A percentile compares a stretch with the other conserved stretches of the same genome.
These are phyloP conservation scores for Hypomesus transpacificus DNA, from an alignment of 2,113 vertebrate genomes.

Conservation along the genomic window DNA sequence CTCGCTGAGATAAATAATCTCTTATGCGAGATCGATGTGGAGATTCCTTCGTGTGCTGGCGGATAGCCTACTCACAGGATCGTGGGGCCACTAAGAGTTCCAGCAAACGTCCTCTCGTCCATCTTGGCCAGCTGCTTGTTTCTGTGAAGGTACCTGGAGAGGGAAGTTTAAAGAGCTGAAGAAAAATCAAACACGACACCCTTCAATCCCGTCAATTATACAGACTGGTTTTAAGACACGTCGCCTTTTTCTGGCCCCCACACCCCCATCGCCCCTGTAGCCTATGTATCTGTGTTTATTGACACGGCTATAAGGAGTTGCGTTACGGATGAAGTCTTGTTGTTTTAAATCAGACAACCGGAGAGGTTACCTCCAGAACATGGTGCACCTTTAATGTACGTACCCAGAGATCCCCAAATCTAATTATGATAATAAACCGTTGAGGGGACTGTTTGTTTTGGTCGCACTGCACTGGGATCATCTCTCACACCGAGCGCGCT, in stretches of 20 bases:
- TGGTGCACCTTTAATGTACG: slow-evolving; percentile 46
- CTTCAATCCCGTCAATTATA: slow-evolving; percentile 42
- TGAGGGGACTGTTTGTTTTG: slow-evolving; percentile 60
- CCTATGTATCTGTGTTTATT: slow-evolving; percentile 42
- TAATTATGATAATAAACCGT: slow-evolving; percentile 62
- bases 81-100: slow-evolving; percentile 82
- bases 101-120: slow-evolving; percentile 83
- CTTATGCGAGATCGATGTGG: no score
- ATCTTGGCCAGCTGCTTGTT: slow-evolving; percentile 83
- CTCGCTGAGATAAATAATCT: background rate
- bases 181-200: slow-evolving; percentile 20
- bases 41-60: no score
- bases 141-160: slow-evolving; percentile 87
- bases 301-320: slow-evolving; percentile 25
- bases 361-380: slow-evolving; percentile 54
- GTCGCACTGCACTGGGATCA: slow-evolving; percentile 45
- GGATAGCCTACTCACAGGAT: slow-evolving; percentile 82
- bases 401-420: slow-evolving; percentile 57
- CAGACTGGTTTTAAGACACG: background rate
- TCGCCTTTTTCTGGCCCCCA: slow-evolving; percentile 22
- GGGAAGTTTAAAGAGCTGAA: slow-evolving; percentile 29
- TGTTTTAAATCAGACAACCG: slow-evolving; percentile 45
- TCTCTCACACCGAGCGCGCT: slow-evolving; percentile 35
- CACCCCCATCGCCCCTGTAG: slow-evolving; percentile 22
- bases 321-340: slow-evolving; percentile 28